Evolutionary conservation across 2,797 vertebrate species (phyloP).

Genomic region (Lophius americanus): DNA sequence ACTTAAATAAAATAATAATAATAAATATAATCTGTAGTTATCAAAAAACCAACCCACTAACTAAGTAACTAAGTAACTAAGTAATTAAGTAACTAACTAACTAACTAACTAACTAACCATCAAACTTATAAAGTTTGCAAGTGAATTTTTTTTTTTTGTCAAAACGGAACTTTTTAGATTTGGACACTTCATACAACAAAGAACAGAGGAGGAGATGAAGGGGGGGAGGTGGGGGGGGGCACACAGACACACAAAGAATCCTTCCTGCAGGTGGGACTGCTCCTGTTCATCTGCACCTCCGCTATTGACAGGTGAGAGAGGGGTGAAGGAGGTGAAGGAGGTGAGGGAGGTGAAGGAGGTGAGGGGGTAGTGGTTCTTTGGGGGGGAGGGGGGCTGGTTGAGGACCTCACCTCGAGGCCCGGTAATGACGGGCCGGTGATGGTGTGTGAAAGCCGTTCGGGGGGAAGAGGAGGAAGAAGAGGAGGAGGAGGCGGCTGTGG

Average conservation of each 20-base stretch:
- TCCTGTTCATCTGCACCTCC: constrained; percentile 17
- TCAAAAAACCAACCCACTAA: too few species aligned
- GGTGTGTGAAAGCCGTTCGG: constrained; percentile 95
- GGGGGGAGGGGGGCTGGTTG: constrained; percentile 40
- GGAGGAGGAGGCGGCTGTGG: constrained; percentile 46
- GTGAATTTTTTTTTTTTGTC: too few species aligned
- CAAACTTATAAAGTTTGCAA: too few species aligned
- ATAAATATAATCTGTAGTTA: too few species aligned
- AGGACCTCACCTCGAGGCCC: constrained; percentile 96
- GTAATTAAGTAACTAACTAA: too few species aligned
- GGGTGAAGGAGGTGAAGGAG: constrained; percentile 19
- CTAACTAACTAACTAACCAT: too few species aligned
- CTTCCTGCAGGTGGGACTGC: constrained; percentile 28
- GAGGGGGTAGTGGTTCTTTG: not conserved
- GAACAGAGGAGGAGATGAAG: too few species aligned
- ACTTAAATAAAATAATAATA: too few species aligned
- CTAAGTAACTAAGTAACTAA: too few species aligned
- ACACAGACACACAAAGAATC: constrained; percentile 26
- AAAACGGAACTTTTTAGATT: too few species aligned
- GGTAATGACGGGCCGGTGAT: constrained; percentile 97
- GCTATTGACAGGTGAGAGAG: constrained; percentile 61
- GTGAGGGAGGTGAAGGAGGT: not conserved
- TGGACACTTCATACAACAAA: too few species aligned
- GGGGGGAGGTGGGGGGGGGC: not conserved
- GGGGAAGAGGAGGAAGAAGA: constrained; percentile 85